Evolutionary conservation across 1,140 invertebrate species (phyloP), one percentile per base, ranked within the genome.

Genomic region (Carcinoscorpius rotundicauda): DNA sequence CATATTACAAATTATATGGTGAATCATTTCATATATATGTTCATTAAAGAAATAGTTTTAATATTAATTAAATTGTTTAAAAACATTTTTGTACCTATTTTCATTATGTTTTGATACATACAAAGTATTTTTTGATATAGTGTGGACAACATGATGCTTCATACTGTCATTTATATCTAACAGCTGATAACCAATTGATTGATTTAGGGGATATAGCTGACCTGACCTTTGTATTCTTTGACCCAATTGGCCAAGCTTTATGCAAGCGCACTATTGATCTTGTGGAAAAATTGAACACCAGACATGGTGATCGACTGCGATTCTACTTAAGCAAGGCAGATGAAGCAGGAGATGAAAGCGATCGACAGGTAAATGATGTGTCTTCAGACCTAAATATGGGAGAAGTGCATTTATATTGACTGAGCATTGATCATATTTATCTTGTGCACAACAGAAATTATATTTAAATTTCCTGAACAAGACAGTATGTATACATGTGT

Each of bases 141-240:
- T 29, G 29, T 29, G 29, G 0, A 29, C 29, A 29, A 2, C 29
- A 29, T 29, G 29, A 29, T 29, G 29, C 29, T 29, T 29, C 29
- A 29, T 29, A 29, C 29, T 29, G 29, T 29, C 29, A 29, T 29
- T 2, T 29, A 29, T 29, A 29, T 29, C 0, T 29, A 29, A 29
- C 29, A 29, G 29, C 29, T 29, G 2, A 29, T 29, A 29, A 29
- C 29, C 29, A 29, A 29, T 29, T 66, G 58, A 9, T 66, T 11
- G 55, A 73, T 72, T 6, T 72, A 80, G 80, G 82, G 62, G 78
- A 82, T 63, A 73, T 82, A 60, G 81, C 82, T 10, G 83, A 84
- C 71, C 71, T 84, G 66, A 81, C 84, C 61, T 83, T 84, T 75
- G 82, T 84, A 1, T 84, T 84, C 75, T 84, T 85, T 73, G 83